Evolutionary conservation across 2,888 invertebrate species (phyloP).

Genomic region (Dinocampus coccinellae): DNA sequence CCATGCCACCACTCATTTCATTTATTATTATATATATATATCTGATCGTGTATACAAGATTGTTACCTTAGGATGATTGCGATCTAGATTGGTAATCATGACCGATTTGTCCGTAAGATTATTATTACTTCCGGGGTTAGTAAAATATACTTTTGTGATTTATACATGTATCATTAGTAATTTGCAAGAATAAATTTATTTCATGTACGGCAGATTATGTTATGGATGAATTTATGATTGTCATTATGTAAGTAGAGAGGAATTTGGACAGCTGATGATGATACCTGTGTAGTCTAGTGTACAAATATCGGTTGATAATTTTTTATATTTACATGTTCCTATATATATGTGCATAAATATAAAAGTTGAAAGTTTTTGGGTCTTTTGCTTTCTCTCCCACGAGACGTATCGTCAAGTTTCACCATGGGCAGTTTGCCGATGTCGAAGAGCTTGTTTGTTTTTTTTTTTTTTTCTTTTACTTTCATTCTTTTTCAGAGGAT

Average conservation of each 20-base stretch:
- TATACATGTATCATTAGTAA: neutral
- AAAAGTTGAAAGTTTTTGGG: constrained; percentile 7
- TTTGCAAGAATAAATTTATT: neutral
- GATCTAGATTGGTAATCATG: constrained; percentile 36
- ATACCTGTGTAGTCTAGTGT: neutral
- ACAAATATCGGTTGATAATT: neutral
- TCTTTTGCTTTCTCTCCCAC: constrained; percentile 19
- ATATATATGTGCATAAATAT: neutral
- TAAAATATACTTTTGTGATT: neutral
- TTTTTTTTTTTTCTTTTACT: neutral
- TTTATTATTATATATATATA: constrained; percentile 23
- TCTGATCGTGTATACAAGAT: constrained; percentile 31
- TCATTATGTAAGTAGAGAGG: neutral
- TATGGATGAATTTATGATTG: neutral
- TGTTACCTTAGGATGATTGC: constrained; percentile 31
- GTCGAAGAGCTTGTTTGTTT: neutral
- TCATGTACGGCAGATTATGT: neutral
- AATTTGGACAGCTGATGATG: neutral
- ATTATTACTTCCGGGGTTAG: constrained; percentile 37
- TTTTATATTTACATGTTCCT: neutral
- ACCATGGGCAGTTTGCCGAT: neutral
- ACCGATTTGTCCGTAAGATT: constrained; percentile 19
- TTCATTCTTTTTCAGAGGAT: constrained; percentile 26
- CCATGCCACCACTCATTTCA: constrained; percentile 32
- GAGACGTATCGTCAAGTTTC: constrained; percentile 16